These are phyloP conservation scores for Schizotus pectinicornis DNA, from an alignment of 2,888 invertebrate species.

Conservation along the genomic window DNA sequence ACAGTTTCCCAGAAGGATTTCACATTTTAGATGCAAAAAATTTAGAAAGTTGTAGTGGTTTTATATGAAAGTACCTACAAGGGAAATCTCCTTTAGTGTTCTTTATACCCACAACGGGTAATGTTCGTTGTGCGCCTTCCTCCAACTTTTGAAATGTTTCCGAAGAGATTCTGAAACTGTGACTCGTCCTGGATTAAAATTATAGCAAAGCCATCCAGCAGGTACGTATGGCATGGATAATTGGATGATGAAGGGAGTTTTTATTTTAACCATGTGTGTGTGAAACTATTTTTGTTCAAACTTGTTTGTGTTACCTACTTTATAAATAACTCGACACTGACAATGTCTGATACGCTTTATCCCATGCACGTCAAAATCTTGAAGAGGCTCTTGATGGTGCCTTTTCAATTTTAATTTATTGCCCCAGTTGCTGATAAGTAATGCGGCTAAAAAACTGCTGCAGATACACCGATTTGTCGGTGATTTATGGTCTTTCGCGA, in stretches of 20 bases:
- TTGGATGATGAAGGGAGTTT: not conserved
- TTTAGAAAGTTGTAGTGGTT: slow-evolving; percentile 51
- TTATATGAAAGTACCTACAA: slow-evolving; percentile 39
- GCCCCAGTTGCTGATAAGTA: slow-evolving; percentile 15
- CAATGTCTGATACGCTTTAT: slow-evolving; percentile 9
- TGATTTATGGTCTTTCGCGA: slow-evolving; percentile 13
- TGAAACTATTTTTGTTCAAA: not conserved
- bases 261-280: not conserved
- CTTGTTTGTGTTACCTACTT: slow-evolving; percentile 1
- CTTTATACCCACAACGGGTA: slow-evolving; percentile 8
- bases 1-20: slow-evolving; percentile 54
- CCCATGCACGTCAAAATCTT: not conserved
- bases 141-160: not conserved
- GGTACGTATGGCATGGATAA: too few species aligned
- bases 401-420: slow-evolving; percentile 19
- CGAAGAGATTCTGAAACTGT: too few species aligned
- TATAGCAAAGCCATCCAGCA: too few species aligned
- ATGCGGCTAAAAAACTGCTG: slow-evolving; percentile 4
- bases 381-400: slow-evolving; percentile 19
- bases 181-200: too few species aligned
- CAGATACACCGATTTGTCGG: slow-evolving; percentile 16
- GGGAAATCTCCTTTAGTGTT: slow-evolving; percentile 30
- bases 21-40: slow-evolving; percentile 49
- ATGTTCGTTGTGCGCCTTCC: not conserved
- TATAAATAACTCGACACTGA: slow-evolving; percentile 18